These are phyloP conservation scores for Xenentodon cancila DNA, from an alignment of 2,797 vertebrate species.

Conservation along the genomic window DNA sequence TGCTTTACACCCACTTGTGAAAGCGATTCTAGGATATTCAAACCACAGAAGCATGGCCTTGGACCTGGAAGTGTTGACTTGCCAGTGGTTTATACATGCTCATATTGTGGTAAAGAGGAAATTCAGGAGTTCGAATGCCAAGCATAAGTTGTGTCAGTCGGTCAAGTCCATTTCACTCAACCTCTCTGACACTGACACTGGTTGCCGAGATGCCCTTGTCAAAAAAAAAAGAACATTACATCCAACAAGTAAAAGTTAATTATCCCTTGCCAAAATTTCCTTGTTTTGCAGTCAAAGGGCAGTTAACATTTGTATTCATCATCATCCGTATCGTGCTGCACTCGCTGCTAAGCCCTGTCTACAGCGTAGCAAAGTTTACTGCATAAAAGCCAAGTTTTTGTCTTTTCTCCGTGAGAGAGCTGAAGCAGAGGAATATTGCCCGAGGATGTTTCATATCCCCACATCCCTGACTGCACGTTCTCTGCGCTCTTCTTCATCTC, in stretches of 20 bases:
- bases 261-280: constrained; percentile 32
- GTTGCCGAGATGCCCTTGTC: constrained; percentile 47
- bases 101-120: too few relatives aligned
- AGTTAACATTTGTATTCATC: constrained; percentile 75
- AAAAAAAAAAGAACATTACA: constrained; percentile 31
- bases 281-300: constrained; percentile 52
- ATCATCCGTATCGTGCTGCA: constrained; percentile 28
- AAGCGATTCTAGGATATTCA: too few relatives aligned
- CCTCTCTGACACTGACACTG: not conserved
- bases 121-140: too few relatives aligned
- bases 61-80: too few relatives aligned
- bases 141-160: constrained; percentile 29
- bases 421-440: constrained; percentile 71
- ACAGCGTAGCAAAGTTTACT: constrained; percentile 69
- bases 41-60: too few relatives aligned
- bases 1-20: too few relatives aligned
- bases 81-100: too few relatives aligned
- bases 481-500: constrained; percentile 57
- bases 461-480: constrained; percentile 53
- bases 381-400: constrained; percentile 72
- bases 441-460: constrained; percentile 77
- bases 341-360: constrained; percentile 60
- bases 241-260: constrained; percentile 45
- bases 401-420: constrained; percentile 67
- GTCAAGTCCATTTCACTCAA: constrained; percentile 45